Percentiles rank a stretch among this genome's conserved stretches.
phyloP scores from a whole-genome alignment of 2,797 vertebrate species.

The Erithacus rubecula region DNA sequence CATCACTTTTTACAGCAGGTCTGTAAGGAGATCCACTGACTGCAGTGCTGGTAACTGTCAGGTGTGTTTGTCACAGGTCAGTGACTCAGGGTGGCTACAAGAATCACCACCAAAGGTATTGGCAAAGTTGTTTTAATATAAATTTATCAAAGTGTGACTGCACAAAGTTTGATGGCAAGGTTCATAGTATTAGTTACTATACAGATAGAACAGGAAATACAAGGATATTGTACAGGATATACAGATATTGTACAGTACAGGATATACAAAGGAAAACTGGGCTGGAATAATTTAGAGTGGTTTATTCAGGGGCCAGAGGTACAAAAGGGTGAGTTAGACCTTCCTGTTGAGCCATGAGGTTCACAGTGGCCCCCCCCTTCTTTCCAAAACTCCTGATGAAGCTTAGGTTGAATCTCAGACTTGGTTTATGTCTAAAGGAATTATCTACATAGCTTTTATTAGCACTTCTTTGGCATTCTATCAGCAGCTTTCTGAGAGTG shows the following conservation, averaged over 20 bases:
- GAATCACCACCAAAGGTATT: background rate
- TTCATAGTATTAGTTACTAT: background rate
- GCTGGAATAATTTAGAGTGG: background rate
- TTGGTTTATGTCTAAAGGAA: background rate
- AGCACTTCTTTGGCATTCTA: background rate
- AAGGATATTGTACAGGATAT: too few relatives aligned
- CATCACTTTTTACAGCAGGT: background rate
- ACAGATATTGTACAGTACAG: too few relatives aligned
- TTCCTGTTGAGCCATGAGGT: fast-evolving
- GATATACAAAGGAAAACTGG: background rate
- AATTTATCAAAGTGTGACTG: background rate
- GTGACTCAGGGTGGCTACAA: background rate
- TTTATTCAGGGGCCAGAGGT: background rate
- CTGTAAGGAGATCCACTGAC: background rate
- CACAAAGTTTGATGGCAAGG: background rate
- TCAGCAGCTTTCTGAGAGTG: background rate
- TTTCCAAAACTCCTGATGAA: background rate
- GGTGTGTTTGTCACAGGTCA: background rate
- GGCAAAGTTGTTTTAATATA: background rate
- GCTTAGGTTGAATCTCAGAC: background rate
- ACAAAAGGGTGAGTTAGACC: background rate
- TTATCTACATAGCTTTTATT: background rate
- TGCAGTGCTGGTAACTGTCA: background rate
- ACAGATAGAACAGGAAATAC: background rate
- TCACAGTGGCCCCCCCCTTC: fast-evolving